Evolutionary conservation across 2,888 invertebrate species (phyloP), one percentile per base, ranked within the genome.

Genomic region (Norana najaformis): DNA sequence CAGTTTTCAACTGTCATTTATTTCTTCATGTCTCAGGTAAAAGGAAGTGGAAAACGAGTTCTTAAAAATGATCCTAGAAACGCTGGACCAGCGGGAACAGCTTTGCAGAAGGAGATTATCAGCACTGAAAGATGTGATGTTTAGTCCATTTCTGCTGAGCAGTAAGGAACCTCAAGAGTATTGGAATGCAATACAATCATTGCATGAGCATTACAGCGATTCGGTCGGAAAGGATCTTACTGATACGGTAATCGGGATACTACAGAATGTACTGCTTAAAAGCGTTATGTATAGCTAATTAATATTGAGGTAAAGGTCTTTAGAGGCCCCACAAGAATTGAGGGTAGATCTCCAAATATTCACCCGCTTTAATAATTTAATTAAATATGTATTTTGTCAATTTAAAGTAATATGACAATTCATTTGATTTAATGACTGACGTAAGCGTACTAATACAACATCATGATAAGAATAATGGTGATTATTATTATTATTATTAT

Each of bases 141-240:
- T 69, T 16, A 69, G 69, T n/a, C 69, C 69, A 0, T 30, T 69
- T 69, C 69, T 69, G 69, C 13, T 69, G 30, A 69, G 69, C 69
- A 69, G n/a, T 11, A 69, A 69, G n/a, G 69, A 69, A n/a, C 69
- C 69, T 4, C 30, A 30, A 36, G 85, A 85, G 35, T 85, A 85
- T 35, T 85, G 85, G 85, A 14, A 85, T 85, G 35, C 85, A 36
- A 85, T 85, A 37, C 85, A 37, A 35, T n/a, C 85, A 85, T 35
- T 85, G 18, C 85, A 37, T 18, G 85, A 35, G 20, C 85, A 85
- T 23, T 85, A 85, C 85, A 37, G 85, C 85, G 85, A 85, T 23
- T 85, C 85, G 20, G 85, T 85, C 23, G 85, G 85, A 20, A 35
- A 85, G 8, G 37, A 35, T 8, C 85, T 85, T n/a, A 37, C 20